phyloP scores from a whole-genome alignment of 2,797 vertebrate species.

The Synanceia verrucosa region DNA sequence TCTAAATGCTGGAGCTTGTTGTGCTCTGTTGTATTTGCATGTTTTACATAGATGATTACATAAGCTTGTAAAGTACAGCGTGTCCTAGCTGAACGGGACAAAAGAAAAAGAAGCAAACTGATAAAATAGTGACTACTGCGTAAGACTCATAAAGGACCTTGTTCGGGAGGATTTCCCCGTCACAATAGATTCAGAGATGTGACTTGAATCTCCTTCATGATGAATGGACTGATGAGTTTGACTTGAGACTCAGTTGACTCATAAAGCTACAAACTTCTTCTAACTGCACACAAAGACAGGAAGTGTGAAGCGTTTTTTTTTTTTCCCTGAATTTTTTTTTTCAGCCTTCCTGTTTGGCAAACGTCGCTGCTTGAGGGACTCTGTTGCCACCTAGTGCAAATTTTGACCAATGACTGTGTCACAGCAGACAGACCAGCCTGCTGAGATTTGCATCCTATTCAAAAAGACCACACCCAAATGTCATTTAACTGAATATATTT shows the following conservation, averaged over 20 bases:
- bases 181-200: neutral
- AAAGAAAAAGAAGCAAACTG: neutral
- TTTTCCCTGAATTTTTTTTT: neutral
- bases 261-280: neutral
- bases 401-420: neutral
- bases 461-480: constrained; percentile 44
- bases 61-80: constrained; percentile 2
- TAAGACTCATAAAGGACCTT: neutral
- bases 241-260: constrained; percentile 17
- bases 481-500: neutral
- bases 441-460: constrained; percentile 63
- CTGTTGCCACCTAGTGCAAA: constrained; percentile 74
- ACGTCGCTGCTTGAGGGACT: constrained; percentile 23
- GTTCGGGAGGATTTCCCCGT: neutral
- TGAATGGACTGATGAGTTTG: constrained; percentile 18
- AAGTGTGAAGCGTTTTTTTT: neutral
- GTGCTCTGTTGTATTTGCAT: constrained; percentile 33
- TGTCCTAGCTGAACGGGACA: neutral
- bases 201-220: neutral
- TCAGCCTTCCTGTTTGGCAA: neutral
- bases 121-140: neutral
- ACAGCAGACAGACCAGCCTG: neutral
- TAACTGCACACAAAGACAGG: neutral
- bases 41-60: constrained; percentile 21
- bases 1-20: neutral